Conservation (phyloP, 2,113 vertebrate species). For the Datnioides undecimradiatus region DNA sequence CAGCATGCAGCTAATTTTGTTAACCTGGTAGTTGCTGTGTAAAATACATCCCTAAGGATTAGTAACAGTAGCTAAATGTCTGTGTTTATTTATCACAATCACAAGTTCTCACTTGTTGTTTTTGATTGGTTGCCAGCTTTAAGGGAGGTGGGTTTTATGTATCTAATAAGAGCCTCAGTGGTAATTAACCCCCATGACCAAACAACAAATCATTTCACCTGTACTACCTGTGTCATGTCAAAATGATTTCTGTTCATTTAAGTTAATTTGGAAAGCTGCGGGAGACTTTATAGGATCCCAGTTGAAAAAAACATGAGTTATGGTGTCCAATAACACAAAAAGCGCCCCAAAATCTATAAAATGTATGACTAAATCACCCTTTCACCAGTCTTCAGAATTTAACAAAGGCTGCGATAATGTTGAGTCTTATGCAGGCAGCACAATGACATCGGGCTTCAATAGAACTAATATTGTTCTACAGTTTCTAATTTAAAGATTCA, state of each 20-base stretch:
- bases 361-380: not conserved
- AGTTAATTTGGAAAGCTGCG: too few species aligned
- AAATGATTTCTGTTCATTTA: too few species aligned
- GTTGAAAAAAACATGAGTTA: not conserved
- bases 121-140: not conserved
- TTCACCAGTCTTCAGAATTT: not conserved
- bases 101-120: too few species aligned
- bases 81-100: not conserved
- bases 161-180: too few species aligned
- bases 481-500: slow-evolving; percentile 42
- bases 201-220: not conserved
- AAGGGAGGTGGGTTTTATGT: too few species aligned
- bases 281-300: not conserved
- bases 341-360: not conserved
- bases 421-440: not conserved
- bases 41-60: not conserved
- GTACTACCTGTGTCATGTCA: not conserved
- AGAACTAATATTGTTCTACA: slow-evolving; percentile 2
- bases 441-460: not conserved
- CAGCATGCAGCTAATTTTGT: not conserved
- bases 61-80: not conserved
- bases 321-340: not conserved
- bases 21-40: not conserved
- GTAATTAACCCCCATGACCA: not conserved
- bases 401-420: not conserved